Conservation (phyloP, 2,888 invertebrate species). For the Mimas tiliae region DNA sequence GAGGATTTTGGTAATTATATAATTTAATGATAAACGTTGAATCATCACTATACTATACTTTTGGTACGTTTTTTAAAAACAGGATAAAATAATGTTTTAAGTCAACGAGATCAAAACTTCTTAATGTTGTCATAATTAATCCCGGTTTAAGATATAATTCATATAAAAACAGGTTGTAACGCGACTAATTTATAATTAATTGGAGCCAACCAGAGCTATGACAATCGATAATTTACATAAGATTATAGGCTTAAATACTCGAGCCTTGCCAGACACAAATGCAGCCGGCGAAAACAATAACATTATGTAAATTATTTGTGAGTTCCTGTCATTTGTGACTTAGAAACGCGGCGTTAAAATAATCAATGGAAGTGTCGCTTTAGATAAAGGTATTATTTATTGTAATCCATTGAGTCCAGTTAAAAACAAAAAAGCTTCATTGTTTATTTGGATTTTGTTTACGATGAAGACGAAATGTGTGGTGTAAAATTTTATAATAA, state of each 20-base stretch:
- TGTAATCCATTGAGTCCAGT: constrained; percentile 29
- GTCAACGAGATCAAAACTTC: background rate
- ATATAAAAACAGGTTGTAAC: background rate
- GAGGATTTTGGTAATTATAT: no score
- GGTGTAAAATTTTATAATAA: constrained; percentile 7
- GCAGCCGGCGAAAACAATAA: background rate
- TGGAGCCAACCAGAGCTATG: background rate
- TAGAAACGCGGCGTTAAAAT: constrained; percentile 13
- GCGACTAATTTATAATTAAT: background rate
- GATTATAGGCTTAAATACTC: constrained; percentile 7
- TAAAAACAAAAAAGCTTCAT: constrained; percentile 5
- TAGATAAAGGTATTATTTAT: constrained; percentile 21
- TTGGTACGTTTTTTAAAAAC: background rate
- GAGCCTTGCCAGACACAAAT: background rate
- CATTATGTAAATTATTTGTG: background rate
- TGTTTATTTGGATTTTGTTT: background rate
- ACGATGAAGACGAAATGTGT: constrained; percentile 23
- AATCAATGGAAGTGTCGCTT: constrained; percentile 1
- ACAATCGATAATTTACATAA: constrained; percentile 14
- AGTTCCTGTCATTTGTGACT: background rate
- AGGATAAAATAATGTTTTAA: background rate
- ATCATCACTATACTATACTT: background rate
- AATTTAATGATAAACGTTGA: no score
- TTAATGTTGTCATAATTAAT: background rate
- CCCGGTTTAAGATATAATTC: background rate